Base-by-base conservation (phyloP, 2,797 vertebrate species). In the Melanotaenia nigrans region DNA sequence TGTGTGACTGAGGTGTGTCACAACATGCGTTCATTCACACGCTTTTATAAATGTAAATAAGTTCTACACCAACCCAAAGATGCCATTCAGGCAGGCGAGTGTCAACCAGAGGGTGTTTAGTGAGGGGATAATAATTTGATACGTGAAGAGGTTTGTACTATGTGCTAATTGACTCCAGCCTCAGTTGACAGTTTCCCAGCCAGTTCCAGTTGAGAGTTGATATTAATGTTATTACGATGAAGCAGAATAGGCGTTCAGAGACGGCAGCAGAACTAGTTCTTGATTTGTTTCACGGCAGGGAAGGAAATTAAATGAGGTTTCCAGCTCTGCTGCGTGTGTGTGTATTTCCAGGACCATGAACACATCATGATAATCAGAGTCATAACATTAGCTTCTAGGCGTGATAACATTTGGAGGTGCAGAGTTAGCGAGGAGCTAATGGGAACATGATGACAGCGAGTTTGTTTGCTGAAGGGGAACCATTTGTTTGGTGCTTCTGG, bases 231-330 rank as follows among this genome's bases (percentile, higher is more conserved):
- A 40, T 35, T 53, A 55, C 30, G 60, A 67, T 65, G 70, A 45
- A 58, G 75, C 74, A 66, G 55, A 60, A 53, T 71, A 56, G 77
- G 64, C 72, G 20, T 82, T 88, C 81, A 74, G 73, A 69, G 70
- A 78, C 9, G 49, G 62, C 18, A 5, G 49, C 45, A 2, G 55
- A 87, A 91, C 85, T 78, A 66, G 83, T 85, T 88, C 87, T 84
- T 90, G 87, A 92, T 91, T 92, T 90, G 90, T 88, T 89, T 91
- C 87, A 67, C 79, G 57, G 77, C 82, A 73, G 84, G 87, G 80
- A 84, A 66, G 83, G 70, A 87, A 88, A 81, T 66, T 61, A 65
- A 79, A 81, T 47, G 78, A 83, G 75, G 69, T 79, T 78, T 87
- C 75, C 68, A 51, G 61, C 22, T 54, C 35, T 40, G 13, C 59